Conservation (phyloP, 2,888 invertebrate genomes). For the Fissipunctia ypsillon region DNA sequence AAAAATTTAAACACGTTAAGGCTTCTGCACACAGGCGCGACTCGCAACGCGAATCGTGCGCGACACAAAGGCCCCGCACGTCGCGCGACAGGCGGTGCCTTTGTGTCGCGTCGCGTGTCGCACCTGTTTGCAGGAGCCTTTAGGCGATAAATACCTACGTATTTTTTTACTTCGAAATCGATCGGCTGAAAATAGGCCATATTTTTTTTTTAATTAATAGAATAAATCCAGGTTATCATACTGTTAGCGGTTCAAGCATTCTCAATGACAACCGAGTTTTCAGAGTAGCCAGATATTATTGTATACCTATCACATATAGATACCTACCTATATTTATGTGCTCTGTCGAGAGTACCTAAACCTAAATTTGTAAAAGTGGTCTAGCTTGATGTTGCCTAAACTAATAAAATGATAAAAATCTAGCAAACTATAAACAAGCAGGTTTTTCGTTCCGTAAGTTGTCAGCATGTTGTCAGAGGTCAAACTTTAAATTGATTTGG, state of each 20-base stretch:
- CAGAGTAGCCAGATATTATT: not conserved
- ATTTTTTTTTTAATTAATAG: not conserved
- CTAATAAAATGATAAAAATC: not conserved
- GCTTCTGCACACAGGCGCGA: no score
- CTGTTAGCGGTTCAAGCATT: not conserved
- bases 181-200: not conserved
- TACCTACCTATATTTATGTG: not conserved
- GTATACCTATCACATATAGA: not conserved
- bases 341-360: not conserved
- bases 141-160: no score
- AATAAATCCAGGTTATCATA: not conserved
- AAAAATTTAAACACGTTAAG: not conserved
- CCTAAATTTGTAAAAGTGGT: not conserved
- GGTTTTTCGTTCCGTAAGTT: not conserved
- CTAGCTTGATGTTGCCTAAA: not conserved
- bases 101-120: no score
- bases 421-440: not conserved
- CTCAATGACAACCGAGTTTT: no score
- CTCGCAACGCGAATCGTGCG: no score
- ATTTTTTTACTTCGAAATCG: not conserved
- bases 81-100: no score
- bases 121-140: no score
- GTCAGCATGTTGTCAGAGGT: not conserved
- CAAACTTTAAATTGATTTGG: not conserved
- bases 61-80: no score